Evolutionary conservation across 2,797 vertebrate species (phyloP).

Genomic region (Hoplostethus mediterraneus): DNA sequence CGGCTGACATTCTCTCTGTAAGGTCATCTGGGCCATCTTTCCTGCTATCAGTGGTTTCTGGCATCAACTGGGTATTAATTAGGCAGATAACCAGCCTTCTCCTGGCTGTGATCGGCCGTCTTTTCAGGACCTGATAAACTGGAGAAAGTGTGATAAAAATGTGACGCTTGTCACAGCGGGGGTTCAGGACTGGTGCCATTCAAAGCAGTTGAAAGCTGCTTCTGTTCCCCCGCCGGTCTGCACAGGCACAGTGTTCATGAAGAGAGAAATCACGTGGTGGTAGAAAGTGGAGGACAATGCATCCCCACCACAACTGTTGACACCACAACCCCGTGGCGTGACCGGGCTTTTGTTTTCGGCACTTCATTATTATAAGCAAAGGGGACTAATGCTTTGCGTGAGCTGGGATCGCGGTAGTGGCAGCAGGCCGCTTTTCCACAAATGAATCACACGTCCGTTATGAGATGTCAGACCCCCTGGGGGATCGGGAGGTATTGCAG

Average conservation of each 20-base stretch:
- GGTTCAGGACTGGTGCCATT: conserved; percentile 31
- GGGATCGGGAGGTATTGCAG: conserved; percentile 27
- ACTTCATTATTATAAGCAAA: conserved; percentile 41
- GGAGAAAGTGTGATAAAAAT: conserved; percentile 62
- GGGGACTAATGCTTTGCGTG: conserved; percentile 33
- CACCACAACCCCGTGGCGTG: conserved; percentile 45
- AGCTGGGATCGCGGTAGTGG: conserved; percentile 37
- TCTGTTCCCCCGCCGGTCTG: background rate
- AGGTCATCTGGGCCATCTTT: conserved; percentile 43
- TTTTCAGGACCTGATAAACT: conserved; percentile 55
- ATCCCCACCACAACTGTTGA: conserved; percentile 32
- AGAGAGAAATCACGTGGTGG: conserved; percentile 32
- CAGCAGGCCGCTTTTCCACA: conserved; percentile 51
- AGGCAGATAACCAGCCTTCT: conserved; percentile 48
- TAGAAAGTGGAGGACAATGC: conserved; percentile 35
- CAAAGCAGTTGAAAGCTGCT: conserved; percentile 29
- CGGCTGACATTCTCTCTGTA: conserved; percentile 62
- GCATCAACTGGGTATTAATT: conserved; percentile 58
- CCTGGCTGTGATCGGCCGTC: conserved; percentile 51
- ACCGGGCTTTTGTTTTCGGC: conserved; percentile 54
- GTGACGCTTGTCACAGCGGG: conserved; percentile 60
- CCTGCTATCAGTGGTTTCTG: conserved; percentile 30
- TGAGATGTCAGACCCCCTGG: conserved; percentile 35
- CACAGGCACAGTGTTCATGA: conserved; percentile 19
- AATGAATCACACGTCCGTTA: conserved; percentile 65